Evolutionary conservation across 2,113 vertebrate species (phyloP).

Genomic region (Eira barbara): DNA sequence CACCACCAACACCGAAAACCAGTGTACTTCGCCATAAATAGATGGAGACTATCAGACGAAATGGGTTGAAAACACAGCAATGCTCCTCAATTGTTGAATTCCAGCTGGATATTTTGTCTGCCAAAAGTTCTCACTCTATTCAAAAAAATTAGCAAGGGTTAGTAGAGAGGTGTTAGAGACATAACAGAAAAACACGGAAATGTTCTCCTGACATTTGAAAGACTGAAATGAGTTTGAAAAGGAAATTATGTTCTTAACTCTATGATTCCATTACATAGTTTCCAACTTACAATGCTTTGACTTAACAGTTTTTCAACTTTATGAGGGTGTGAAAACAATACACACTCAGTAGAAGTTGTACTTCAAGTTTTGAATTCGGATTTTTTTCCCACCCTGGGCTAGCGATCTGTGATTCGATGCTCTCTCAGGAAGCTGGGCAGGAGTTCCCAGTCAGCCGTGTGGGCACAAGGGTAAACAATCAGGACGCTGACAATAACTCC

Average conservation of each 20-base stretch:
- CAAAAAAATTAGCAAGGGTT: background rate
- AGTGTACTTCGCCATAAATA: background rate
- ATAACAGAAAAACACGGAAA: background rate
- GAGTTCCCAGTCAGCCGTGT: background rate
- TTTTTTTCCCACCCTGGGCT: background rate
- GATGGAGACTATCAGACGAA: background rate
- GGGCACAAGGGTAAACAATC: background rate
- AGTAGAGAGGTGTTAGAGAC: background rate
- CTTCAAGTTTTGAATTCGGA: background rate
- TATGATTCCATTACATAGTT: background rate
- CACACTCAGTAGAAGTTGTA: background rate
- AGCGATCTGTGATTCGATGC: no score
- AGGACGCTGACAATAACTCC: background rate
- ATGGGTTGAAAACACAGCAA: background rate
- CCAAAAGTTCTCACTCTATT: background rate
- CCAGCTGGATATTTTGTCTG: background rate
- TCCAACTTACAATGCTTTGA: background rate
- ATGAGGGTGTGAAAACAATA: background rate
- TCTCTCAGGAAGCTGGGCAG: background rate
- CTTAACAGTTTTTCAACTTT: background rate
- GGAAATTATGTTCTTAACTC: background rate
- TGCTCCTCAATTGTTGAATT: background rate
- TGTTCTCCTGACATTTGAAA: background rate
- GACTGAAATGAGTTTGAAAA: background rate
- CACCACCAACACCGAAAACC: background rate